These are phyloP conservation scores for Collichthys lucidus DNA, from an alignment of 2,113 vertebrate species.

Conservation along the genomic window DNA sequence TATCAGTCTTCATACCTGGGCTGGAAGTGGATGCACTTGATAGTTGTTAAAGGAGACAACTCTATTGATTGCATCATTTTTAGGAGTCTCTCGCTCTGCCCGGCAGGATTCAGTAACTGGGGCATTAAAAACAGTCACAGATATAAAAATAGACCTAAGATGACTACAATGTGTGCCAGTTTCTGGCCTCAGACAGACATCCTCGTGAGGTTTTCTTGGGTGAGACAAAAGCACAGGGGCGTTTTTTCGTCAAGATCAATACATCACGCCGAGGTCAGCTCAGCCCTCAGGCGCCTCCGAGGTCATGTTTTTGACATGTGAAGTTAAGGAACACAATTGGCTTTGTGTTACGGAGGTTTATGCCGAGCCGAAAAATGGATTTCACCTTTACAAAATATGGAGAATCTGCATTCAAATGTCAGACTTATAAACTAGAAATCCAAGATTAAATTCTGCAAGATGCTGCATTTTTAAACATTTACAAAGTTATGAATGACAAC, in stretches of 20 bases:
- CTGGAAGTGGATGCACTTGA: constrained; percentile 36
- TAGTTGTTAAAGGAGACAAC: constrained; percentile 43
- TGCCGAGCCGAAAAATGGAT: not conserved
- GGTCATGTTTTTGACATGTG: constrained; percentile 20
- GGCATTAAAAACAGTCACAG: constrained; percentile 21
- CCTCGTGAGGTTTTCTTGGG: constrained; percentile 15
- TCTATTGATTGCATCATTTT: constrained; percentile 60
- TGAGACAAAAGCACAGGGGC: constrained; percentile 35
- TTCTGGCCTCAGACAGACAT: constrained; percentile 29
- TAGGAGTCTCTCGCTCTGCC: constrained; percentile 43
- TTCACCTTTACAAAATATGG: not conserved
- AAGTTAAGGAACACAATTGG: not conserved
- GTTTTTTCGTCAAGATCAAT: constrained; percentile 49
- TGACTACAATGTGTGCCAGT: constrained; percentile 23
- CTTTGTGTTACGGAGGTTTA: not conserved
- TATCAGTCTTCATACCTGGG: constrained; percentile 19
- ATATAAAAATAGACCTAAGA: constrained; percentile 45
- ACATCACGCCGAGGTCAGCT: constrained; percentile 34
- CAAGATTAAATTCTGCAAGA: not conserved
- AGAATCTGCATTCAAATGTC: not conserved
- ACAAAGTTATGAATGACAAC: not conserved
- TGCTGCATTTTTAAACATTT: not conserved
- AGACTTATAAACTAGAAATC: not conserved
- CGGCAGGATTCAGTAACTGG: constrained; percentile 44
- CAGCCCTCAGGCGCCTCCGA: constrained; percentile 19